phyloP scores from a whole-genome alignment of 2,888 invertebrate genomes.

The Crocallis elinguaria region DNA sequence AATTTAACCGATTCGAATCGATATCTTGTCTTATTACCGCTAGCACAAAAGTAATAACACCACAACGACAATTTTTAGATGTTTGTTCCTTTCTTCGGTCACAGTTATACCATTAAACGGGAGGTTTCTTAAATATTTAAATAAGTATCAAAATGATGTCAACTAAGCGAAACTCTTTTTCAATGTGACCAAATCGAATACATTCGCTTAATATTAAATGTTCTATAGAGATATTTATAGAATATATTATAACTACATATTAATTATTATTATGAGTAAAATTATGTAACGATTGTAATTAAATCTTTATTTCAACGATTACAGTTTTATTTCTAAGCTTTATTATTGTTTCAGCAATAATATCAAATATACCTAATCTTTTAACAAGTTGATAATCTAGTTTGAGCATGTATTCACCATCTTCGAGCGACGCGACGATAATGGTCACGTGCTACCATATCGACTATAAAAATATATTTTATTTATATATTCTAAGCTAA shows the following conservation, averaged over 20 bases:
- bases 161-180: constrained; percentile 37
- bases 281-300: constrained; percentile 84
- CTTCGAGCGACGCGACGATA: too few species aligned
- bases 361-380: too few species aligned
- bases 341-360: not conserved
- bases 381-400: too few species aligned
- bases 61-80: not conserved
- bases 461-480: too few species aligned
- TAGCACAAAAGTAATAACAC: not conserved
- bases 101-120: not conserved
- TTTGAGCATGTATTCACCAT: too few species aligned
- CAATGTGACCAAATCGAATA: constrained; percentile 83
- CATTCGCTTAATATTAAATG: constrained; percentile 83
- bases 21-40: not conserved
- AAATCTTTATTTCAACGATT: constrained; percentile 81
- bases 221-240: constrained; percentile 84
- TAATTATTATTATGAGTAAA: constrained; percentile 81
- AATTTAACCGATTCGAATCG: not conserved
- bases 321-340: constrained; percentile 48
- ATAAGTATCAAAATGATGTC: constrained; percentile 35
- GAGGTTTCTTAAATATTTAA: constrained; percentile 40
- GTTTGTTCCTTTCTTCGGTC: not conserved
- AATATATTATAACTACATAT: constrained; percentile 78
- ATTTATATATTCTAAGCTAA: too few species aligned
- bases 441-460: too few species aligned